Percentiles rank a stretch among this genome's conserved stretches.
Conservation (phyloP, 92 coral and sea anemone genomes). For the Porites divaricata region DNA sequence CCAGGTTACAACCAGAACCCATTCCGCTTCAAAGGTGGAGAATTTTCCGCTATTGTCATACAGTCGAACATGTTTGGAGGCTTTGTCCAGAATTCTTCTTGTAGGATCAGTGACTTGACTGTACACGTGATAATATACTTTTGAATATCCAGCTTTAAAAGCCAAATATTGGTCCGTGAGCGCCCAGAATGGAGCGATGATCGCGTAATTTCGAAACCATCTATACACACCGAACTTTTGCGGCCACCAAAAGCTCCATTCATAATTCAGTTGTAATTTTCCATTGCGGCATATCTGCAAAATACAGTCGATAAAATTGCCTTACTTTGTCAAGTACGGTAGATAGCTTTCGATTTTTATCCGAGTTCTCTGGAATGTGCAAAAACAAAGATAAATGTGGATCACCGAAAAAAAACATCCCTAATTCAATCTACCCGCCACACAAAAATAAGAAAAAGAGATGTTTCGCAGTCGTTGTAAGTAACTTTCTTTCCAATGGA, state of each 20-base stretch:
- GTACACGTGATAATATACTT: constrained; percentile 15
- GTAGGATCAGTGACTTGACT: neutral
- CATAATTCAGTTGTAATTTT: neutral
- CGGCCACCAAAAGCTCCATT: constrained; percentile 33
- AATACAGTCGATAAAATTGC: neutral
- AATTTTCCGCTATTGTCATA: neutral
- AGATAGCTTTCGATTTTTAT: no score
- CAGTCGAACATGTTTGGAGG: constrained; percentile 5
- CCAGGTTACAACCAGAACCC: constrained; percentile 36
- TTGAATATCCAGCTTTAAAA: neutral
- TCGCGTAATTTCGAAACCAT: constrained; percentile 22
- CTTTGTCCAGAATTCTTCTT: neutral
- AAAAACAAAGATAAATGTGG: no score
- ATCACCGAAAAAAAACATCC: no score
- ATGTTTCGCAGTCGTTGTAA: no score
- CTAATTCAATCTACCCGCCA: no score
- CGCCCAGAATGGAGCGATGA: constrained; percentile 50
- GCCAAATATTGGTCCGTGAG: neutral
- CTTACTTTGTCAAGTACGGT: neutral
- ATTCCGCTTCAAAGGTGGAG: constrained; percentile 4
- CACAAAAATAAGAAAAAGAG: no score
- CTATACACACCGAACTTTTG: constrained; percentile 42
- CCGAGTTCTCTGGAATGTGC: no score
- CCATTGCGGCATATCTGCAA: constrained; percentile 10
- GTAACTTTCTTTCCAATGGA: no score